Evolutionary conservation across 2,888 invertebrate genomes (phyloP).

Genomic region (Panorpa germanica): DNA sequence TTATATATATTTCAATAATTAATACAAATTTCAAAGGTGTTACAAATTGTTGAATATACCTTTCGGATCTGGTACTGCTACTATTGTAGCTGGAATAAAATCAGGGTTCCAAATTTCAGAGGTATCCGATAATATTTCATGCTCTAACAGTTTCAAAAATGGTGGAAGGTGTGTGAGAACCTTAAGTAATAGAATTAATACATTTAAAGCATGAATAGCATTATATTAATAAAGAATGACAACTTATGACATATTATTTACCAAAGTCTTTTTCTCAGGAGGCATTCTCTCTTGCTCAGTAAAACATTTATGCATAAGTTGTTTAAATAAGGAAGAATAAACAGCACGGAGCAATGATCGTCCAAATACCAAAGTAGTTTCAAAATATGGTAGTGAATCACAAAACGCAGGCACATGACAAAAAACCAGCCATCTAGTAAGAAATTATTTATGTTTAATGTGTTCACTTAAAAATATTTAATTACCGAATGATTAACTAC

Average conservation of each 20-base stretch:
- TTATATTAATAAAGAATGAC: not conserved
- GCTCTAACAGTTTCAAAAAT: conserved; percentile 72
- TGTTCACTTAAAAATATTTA: conserved; percentile 4
- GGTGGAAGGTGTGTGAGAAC: conserved; percentile 83
- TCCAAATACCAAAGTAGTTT: conserved; percentile 83
- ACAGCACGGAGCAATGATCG: conserved; percentile 70
- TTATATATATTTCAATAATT: too few relatives aligned
- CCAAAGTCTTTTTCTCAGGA: conserved; percentile 64
- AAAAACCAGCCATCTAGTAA: conserved; percentile 71
- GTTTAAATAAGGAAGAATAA: conserved; percentile 64
- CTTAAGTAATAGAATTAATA: conserved; percentile 20
- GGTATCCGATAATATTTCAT: conserved; percentile 65
- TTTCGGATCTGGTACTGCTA: too few relatives aligned
- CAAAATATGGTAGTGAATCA: conserved; percentile 78
- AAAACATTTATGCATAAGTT: conserved; percentile 80
- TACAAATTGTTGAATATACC: too few relatives aligned
- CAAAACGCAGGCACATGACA: conserved; percentile 93
- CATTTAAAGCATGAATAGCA: not conserved
- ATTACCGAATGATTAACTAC: conserved; percentile 22
- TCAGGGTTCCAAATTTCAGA: conserved; percentile 92
- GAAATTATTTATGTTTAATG: conserved; percentile 3
- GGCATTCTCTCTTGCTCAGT: conserved; percentile 80
- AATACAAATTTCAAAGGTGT: too few relatives aligned
- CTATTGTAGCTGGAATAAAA: conserved; percentile 37
- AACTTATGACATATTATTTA: too few relatives aligned